Base-by-base conservation (phyloP, 2,888 invertebrate genomes). In the Parthenolecanium corni region DNA sequence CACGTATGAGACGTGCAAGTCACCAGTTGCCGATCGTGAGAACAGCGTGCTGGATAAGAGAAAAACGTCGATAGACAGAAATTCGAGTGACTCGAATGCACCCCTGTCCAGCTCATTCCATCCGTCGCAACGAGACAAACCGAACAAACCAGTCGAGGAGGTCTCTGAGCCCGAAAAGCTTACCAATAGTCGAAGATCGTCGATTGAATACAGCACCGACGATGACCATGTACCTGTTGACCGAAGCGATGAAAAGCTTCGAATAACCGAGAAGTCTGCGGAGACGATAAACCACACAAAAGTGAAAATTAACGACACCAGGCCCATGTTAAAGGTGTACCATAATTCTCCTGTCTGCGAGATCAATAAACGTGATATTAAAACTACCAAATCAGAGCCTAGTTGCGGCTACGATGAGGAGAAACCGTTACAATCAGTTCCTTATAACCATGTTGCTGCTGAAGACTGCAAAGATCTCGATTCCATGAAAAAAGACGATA, bases 31-130 rank as follows among this genome's bases (percentile, higher is more conserved):
- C 16, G 61, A 61, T 9, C 49, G 49, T 23, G 51, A 61, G 51
- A 61, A 61, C 40, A 51, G 61, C 38, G 62, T 62, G 2, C 24
- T 62, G 6, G 62, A 62, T 52, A 62, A 52, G 23, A 52, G 62
- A 62, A 62, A 62, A 62, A 42, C 25, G 25, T 62, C 62, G n/a
- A 5, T 24, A 18, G 52, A 62, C 9, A 24, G 24, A 54, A 31
- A 31, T 31, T 21, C 58, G 4, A n/a, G 21, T 14, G 18, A 21
- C 14, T 18, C 16, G 46, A 49, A 38, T 23, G 38, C 49, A 16
- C 40, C 61, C 2, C 49, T 61, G 14, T 61, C 61, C 31, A 49
- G 38, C 16, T 38, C 51, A 21, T 46, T 61, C 16, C 61, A 61
- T n/a, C 47, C 61, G 51, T 61, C 51, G 16, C 51, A 38, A 16